Percentiles rank a stretch among this genome's conserved stretches.
Conservation (phyloP, 2,888 invertebrate genomes). For the Blomia tropicalis region DNA sequence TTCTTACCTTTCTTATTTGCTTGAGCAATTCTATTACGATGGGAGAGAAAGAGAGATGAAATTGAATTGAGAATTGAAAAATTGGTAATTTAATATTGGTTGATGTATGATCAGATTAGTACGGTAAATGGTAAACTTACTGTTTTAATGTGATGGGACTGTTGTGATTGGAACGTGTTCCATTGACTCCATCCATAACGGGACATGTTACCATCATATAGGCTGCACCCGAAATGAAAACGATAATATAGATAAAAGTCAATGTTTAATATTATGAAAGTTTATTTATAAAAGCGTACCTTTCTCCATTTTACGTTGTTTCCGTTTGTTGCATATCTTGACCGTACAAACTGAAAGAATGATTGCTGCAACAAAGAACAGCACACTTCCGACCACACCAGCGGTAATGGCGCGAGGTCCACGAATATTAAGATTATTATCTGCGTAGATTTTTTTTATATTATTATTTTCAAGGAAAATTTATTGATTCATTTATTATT, state of each 20-base stretch:
- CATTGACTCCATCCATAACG: slow-evolving; percentile 80
- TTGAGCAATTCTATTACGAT: slow-evolving; percentile 13
- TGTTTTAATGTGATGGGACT: slow-evolving; percentile 89
- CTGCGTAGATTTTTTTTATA: not conserved
- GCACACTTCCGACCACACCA: slow-evolving; percentile 85
- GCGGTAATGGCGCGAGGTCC: slow-evolving; percentile 52
- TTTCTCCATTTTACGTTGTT: slow-evolving; percentile 92
- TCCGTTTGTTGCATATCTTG: slow-evolving; percentile 92
- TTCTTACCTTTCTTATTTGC: slow-evolving; percentile 23
- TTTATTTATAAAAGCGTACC: slow-evolving; percentile 39
- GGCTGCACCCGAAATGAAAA: slow-evolving; percentile 54
- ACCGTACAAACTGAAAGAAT: slow-evolving; percentile 92
- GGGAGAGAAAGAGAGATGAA: not conserved
- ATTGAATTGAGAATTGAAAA: slow-evolving; percentile 1
- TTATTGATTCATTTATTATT: not conserved
- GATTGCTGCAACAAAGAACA: slow-evolving; percentile 93
- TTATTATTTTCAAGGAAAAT: not conserved
- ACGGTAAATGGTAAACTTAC: slow-evolving; percentile 53
- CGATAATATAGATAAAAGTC: too few relatives aligned
- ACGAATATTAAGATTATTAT: not conserved
- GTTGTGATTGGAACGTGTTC: slow-evolving; percentile 55
- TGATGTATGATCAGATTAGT: too few relatives aligned
- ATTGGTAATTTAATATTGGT: too few relatives aligned
- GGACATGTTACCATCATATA: slow-evolving; percentile 97
- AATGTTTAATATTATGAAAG: not conserved